These are phyloP conservation scores for Eueides isabella DNA, from an alignment of 1,140 invertebrate genomes.

Conservation along the genomic window DNA sequence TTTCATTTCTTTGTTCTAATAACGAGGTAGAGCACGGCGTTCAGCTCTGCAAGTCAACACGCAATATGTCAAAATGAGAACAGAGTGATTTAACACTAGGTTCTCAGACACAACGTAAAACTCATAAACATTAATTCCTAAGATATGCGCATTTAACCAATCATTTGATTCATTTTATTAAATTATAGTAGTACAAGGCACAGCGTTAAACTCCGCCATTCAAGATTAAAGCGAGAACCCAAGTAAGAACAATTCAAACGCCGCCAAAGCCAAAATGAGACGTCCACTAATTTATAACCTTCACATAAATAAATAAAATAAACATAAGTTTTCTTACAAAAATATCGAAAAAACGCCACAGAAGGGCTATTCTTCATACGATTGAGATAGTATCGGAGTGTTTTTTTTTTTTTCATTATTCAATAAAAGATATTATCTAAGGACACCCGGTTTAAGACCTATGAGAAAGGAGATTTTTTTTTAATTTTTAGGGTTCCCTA, in stretches of 20 bases:
- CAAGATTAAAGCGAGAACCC: not conserved
- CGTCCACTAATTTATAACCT: slow-evolving; percentile 1
- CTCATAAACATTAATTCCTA: too few relatives aligned
- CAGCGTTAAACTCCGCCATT: not conserved
- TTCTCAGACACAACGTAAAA: too few relatives aligned
- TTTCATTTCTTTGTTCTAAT: too few relatives aligned
- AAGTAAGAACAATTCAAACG: not conserved
- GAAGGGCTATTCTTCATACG: slow-evolving; percentile 12
- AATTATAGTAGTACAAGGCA: too few relatives aligned
- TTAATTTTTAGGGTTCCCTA: not conserved
- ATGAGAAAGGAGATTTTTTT: slow-evolving; percentile 20
- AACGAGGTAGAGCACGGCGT: too few relatives aligned
- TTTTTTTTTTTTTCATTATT: slow-evolving; percentile 18
- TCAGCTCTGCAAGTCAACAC: too few relatives aligned
- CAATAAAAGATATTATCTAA: slow-evolving; percentile 32
- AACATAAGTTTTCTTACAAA: not conserved
- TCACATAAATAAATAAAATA: slow-evolving; percentile 1
- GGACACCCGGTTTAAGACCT: slow-evolving; percentile 28
- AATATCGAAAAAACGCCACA: not conserved
- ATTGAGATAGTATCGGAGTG: slow-evolving; percentile 23
- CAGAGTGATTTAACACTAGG: too few relatives aligned
- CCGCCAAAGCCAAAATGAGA: not conserved
- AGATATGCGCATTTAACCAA: too few relatives aligned
- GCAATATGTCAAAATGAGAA: too few relatives aligned
- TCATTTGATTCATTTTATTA: too few relatives aligned